A percentile compares a stretch with the other conserved stretches of the same genome.
phyloP scores from a whole-genome alignment of 1,140 invertebrate genomes.

The Drosophila nigrodunni region DNA sequence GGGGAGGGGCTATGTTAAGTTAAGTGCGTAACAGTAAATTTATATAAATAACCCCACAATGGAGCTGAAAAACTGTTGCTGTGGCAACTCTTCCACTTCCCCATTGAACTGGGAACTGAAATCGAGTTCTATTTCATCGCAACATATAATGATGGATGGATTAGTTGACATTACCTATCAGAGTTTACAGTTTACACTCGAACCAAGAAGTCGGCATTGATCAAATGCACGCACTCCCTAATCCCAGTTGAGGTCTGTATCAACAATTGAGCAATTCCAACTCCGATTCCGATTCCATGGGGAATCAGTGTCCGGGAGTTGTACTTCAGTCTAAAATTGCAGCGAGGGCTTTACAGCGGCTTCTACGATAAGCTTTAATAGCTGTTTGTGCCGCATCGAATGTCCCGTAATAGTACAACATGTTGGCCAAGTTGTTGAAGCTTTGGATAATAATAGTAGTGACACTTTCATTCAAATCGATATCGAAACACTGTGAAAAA shows the following conservation, averaged over 20 bases:
- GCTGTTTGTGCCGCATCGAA: conserved; percentile 58
- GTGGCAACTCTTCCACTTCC: neutral
- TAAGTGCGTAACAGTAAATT: conserved; percentile 21
- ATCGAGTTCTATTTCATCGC: neutral
- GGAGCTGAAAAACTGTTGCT: neutral
- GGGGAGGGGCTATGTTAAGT: neutral
- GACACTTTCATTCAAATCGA: conserved; percentile 24
- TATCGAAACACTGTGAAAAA: conserved; percentile 14
- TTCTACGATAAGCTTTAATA: conserved; percentile 75
- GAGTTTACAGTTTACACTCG: conserved; percentile 31
- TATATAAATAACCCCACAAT: conserved; percentile 23
- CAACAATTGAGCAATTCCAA: conserved; percentile 43
- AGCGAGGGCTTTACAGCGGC: conserved; percentile 33
- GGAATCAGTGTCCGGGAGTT: conserved; percentile 14
- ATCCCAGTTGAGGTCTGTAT: conserved; percentile 80
- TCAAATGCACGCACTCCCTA: conserved; percentile 66
- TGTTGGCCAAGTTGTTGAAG: neutral
- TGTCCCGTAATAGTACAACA: conserved; percentile 27
- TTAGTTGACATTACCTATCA: conserved; percentile 44
- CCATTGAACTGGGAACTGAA: conserved; percentile 36
- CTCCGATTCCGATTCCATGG: conserved; percentile 15
- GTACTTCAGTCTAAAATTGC: conserved; percentile 34
- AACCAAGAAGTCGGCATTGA: conserved; percentile 58
- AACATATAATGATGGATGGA: conserved; percentile 31
- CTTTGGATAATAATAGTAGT: conserved; percentile 5